Evolutionary conservation across 2,113 vertebrate species (phyloP), one percentile per base, ranked within the genome.

Genomic region (Nyctereutes procyonoides): DNA sequence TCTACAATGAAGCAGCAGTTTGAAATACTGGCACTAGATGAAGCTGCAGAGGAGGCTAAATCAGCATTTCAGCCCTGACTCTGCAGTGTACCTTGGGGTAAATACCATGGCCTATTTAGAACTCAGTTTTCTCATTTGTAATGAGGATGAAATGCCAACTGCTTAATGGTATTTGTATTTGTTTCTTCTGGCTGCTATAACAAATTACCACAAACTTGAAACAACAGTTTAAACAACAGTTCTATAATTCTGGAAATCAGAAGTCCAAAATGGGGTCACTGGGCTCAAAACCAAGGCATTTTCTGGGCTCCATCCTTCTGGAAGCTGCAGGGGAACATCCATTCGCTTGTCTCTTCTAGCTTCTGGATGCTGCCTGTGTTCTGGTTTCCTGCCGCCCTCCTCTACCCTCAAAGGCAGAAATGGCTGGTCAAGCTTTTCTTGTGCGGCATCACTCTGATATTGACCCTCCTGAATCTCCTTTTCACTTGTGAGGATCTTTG

Each of bases 131-230:
- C 35, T 81, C 48, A 8, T 82, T 56, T 81, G 26, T 55, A 88
- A 76, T 55, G 58, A 79, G 32, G 48, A 58, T 65, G 74, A 38
- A 84, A 65, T 62, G 73, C 4, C 62, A 80, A 30, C 74, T 62
- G 67, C 60, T 16, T 87, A 81, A 32, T 51, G 74, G 20, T 3
- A 17, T 74, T 90, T 92, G 51, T 89, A 81, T 82, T 97, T 20
- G 43, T 63, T 83, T 93, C 62, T 53, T 85, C 38, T 48, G 51
- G 56, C 30, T 88, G 12, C 53, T 80, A 8, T 32, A 90, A 65
- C 83, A 92, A 83, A 94, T 74, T 51, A 35, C 51, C 26, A 35
- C 55, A 69, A 79, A 74, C 16, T 73, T 48, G 22, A 43, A 43
- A 43, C 43, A 7, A 43, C 43, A 43, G 43, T 88, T 94, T 28